Conservation (phyloP, 2,113 vertebrate species). For the Platanista minor region DNA sequence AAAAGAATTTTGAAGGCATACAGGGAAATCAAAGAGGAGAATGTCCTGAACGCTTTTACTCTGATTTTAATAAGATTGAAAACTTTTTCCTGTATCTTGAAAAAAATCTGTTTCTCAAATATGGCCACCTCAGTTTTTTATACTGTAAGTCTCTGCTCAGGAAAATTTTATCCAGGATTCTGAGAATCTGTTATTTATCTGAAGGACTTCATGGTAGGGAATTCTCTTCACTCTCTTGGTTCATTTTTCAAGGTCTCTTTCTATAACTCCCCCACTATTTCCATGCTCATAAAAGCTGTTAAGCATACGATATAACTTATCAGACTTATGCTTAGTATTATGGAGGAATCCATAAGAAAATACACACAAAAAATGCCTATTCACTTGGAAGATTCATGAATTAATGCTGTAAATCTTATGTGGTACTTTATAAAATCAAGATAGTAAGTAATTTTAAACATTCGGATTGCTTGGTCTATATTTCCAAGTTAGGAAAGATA, state of each 20-base stretch:
- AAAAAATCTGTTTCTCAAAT: neutral
- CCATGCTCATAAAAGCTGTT: neutral
- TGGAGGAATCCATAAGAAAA: neutral
- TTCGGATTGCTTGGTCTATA: neutral
- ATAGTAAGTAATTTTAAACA: neutral
- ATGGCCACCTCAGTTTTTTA: neutral
- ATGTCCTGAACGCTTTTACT: neutral
- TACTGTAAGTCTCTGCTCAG: neutral
- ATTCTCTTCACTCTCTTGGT: neutral
- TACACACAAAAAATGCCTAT: neutral
- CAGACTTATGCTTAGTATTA: neutral
- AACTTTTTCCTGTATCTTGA: neutral
- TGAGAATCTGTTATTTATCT: neutral
- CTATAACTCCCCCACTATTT: neutral
- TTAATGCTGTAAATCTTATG: neutral
- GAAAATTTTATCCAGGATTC: neutral
- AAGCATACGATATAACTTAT: neutral
- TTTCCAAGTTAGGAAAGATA: neutral
- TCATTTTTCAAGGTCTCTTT: neutral
- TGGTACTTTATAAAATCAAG: neutral
- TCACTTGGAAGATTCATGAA: neutral
- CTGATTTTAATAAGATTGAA: neutral
- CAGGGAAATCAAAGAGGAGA: neutral
- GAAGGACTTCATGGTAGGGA: neutral
- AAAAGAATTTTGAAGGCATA: neutral